Base-by-base conservation (phyloP, 1,140 invertebrate genomes). In the Pseudoatta argentina region DNA sequence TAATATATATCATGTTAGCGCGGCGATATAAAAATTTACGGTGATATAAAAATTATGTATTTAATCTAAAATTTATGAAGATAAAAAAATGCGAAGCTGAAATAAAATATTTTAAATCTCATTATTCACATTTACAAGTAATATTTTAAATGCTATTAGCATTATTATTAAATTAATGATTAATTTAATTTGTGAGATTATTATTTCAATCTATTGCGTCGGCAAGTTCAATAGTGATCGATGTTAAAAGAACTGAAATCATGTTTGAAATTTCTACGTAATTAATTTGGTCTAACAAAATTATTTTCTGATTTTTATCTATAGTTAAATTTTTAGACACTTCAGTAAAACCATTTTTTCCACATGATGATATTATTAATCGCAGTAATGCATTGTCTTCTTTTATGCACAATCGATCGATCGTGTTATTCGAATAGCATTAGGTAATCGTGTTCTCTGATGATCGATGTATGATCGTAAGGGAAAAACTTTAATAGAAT, bases 21-120 rank as follows among this genome's bases (percentile, higher is more conserved):
- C 8, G 72, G 21, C 14, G 8, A 39, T 7, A n/a, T 59, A 12
- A 76, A 34, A 21, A 61, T 39, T 39, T 59, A 57, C 7, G 12
- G n/a, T n/a, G n/a, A n/a, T n/a, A n/a, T n/a, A n/a, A n/a, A n/a
- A 34, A 76, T 24, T 4, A 55, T 30, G 34, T 39, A 21, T 61
- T 73, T 34, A 75, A 59, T 59, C 14, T 75, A 39, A 75, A 59
- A 39, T 59, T 59, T 16, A 59, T 21, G n/a, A 73, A 59, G 7
- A 8, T 59, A 44, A 24, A 39, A 24, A 57, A 34, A 34, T 30
- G 6, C 18, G 7, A 34, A 44, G 10, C 39, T 44, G 39, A 44
- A 44, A 44, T 30, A 30, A 71, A 5, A 53, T 16, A 24, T 48
- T 16, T n/a, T 48, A 21, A 14, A 55, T 55, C 18, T 55, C 3